Evolutionary conservation across 2,888 invertebrate species (phyloP).

Genomic region (Acrobasis consociella): DNA sequence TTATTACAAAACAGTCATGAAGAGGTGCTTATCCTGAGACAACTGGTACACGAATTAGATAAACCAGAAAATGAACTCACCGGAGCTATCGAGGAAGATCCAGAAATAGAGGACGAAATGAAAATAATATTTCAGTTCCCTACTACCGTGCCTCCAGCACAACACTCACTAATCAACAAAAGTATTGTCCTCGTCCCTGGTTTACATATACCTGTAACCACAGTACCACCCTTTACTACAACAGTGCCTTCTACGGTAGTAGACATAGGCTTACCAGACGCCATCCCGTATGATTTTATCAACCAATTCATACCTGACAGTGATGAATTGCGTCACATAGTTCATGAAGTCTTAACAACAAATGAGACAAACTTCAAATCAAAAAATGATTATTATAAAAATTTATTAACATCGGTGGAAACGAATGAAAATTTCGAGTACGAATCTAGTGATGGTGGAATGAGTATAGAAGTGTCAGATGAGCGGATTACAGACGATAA

Average conservation of each 20-base stretch:
- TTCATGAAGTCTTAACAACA: neutral
- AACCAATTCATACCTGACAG: neutral
- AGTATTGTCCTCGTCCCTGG: constrained; percentile 3
- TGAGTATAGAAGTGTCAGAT: constrained; percentile 11
- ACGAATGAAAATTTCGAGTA: constrained; percentile 12
- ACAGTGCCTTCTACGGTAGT: neutral
- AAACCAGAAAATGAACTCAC: neutral
- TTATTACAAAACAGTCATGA: constrained; percentile 5
- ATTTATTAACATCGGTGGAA: neutral
- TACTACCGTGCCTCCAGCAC: neutral
- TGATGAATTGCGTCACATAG: neutral
- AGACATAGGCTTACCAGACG: neutral
- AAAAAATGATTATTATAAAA: neutral
- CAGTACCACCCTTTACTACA: neutral
- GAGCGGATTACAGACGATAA: neutral
- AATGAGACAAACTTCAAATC: neutral
- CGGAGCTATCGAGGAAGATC: constrained; percentile 1
- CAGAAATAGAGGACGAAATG: constrained; percentile 13
- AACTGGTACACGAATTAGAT: constrained; percentile 5
- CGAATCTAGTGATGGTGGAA: constrained; percentile 5
- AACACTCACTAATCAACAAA: constrained; percentile 1
- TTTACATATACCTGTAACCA: neutral
- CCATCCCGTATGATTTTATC: neutral
- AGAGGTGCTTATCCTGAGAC: constrained; percentile 1
- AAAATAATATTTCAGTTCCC: constrained; percentile 1